Conservation (phyloP, 1,140 invertebrate species). For the Brachionus calyciflorus region DNA sequence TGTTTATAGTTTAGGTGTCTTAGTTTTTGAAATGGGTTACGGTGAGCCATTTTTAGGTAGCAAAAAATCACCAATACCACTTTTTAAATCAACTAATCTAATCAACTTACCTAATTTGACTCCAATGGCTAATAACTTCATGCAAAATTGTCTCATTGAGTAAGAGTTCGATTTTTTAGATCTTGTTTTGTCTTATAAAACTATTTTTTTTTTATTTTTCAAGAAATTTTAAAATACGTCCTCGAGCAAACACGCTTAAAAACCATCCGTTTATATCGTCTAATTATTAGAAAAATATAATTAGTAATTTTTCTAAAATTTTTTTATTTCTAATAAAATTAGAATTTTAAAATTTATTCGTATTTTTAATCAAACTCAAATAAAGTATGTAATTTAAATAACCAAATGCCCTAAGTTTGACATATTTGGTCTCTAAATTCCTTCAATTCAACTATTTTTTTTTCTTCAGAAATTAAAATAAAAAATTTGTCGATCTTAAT, state of each 20-base stretch:
- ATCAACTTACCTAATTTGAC: neutral
- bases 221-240: slow-evolving; percentile 21
- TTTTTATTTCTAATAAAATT: neutral
- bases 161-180: neutral
- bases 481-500: too few relatives aligned
- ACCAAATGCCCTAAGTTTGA: too few relatives aligned
- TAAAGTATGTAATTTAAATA: too few relatives aligned
- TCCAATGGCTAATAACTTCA: slow-evolving; percentile 31
- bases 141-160: slow-evolving; percentile 38
- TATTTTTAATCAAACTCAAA: too few relatives aligned
- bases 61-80: neutral
- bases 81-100: neutral
- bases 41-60: slow-evolving; percentile 15
- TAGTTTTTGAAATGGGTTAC: slow-evolving; percentile 32
- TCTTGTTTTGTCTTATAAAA: neutral
- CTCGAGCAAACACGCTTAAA: neutral
- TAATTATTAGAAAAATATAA: too few relatives aligned
- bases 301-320: too few relatives aligned
- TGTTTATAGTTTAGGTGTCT: slow-evolving; percentile 22
- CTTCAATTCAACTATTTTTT: too few relatives aligned
- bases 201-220: neutral
- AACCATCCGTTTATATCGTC: slow-evolving; percentile 1
- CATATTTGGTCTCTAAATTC: too few relatives aligned
- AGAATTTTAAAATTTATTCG: neutral
- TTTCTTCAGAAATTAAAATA: too few relatives aligned